Conservation (phyloP, 2,113 vertebrate genomes). For the Oryzias celebensis region DNA sequence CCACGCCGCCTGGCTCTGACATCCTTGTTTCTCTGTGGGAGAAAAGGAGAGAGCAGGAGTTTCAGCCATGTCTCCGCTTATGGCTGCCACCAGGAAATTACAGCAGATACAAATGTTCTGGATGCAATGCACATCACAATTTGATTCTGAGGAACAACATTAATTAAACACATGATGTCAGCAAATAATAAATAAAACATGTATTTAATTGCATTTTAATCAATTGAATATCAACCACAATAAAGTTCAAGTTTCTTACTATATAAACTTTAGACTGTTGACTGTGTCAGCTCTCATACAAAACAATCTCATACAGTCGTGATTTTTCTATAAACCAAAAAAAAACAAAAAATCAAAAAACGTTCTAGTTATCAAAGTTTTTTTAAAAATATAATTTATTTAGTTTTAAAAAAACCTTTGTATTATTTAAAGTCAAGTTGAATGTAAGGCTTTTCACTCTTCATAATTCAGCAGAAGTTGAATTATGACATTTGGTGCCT, state of each 20-base stretch:
- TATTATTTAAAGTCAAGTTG: too few relatives aligned
- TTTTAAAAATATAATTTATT: too few relatives aligned
- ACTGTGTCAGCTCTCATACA: too few relatives aligned
- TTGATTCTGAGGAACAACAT: background rate
- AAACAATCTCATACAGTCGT: too few relatives aligned
- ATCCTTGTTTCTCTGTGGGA: slow-evolving; percentile 34
- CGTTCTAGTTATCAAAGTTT: too few relatives aligned
- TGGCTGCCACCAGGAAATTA: background rate
- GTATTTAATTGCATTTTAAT: background rate
- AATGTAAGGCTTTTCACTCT: background rate
- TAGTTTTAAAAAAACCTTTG: too few relatives aligned
- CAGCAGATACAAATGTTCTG: background rate
- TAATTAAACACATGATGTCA: background rate
- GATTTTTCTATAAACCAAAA: too few relatives aligned
- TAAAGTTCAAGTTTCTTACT: too few relatives aligned
- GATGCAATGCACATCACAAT: background rate
- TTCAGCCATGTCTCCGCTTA: slow-evolving; percentile 10
- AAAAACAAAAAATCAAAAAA: too few relatives aligned
- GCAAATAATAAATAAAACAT: background rate
- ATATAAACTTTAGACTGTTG: too few relatives aligned
- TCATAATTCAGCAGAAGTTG: background rate
- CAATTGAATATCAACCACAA: too few relatives aligned
- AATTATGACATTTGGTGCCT: background rate
- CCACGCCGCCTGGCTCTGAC: slow-evolving; percentile 27
- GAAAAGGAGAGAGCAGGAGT: background rate